phyloP scores from a whole-genome alignment of 2,888 invertebrate species.

The Drosophila rubida region DNA sequence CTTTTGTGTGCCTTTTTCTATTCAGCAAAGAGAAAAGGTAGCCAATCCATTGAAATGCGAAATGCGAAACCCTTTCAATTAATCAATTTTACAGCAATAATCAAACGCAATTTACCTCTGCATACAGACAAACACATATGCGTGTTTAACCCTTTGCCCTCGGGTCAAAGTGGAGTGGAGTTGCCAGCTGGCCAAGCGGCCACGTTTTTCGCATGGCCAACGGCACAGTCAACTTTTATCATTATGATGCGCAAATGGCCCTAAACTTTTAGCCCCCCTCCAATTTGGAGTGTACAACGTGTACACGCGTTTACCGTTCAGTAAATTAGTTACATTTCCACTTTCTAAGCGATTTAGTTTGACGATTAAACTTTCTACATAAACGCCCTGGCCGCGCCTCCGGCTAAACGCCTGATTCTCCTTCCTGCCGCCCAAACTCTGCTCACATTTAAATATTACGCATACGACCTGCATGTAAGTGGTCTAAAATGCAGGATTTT shows the following conservation, averaged over 20 bases:
- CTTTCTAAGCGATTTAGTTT: constrained; percentile 78
- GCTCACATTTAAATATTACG: constrained; percentile 37
- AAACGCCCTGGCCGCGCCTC: constrained; percentile 69
- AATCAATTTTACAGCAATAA: constrained; percentile 31
- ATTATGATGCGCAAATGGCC: constrained; percentile 77
- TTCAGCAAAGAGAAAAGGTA: constrained; percentile 2
- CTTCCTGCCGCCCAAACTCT: constrained; percentile 5
- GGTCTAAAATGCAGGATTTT: neutral
- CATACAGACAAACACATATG: neutral
- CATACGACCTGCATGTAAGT: constrained; percentile 30
- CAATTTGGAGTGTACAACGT: neutral
- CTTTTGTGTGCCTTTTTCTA: constrained; percentile 1
- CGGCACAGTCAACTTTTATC: constrained; percentile 73
- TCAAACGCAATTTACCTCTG: constrained; percentile 36
- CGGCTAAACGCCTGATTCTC: constrained; percentile 14
- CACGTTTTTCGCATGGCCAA: constrained; percentile 45
- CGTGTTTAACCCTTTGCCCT: constrained; percentile 9
- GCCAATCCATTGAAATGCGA: constrained; percentile 26
- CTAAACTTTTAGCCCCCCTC: constrained; percentile 54
- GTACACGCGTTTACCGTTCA: constrained; percentile 33
- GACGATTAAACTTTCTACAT: constrained; percentile 75
- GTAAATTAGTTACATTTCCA: constrained; percentile 72
- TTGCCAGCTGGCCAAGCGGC: neutral
- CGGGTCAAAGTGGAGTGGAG: neutral
- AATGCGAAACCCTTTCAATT: constrained; percentile 26